Percentiles rank a stretch among this genome's conserved stretches.
Evolutionary conservation across 2,888 invertebrate genomes (phyloP).

Genomic region (Xanthia icteritia): DNA sequence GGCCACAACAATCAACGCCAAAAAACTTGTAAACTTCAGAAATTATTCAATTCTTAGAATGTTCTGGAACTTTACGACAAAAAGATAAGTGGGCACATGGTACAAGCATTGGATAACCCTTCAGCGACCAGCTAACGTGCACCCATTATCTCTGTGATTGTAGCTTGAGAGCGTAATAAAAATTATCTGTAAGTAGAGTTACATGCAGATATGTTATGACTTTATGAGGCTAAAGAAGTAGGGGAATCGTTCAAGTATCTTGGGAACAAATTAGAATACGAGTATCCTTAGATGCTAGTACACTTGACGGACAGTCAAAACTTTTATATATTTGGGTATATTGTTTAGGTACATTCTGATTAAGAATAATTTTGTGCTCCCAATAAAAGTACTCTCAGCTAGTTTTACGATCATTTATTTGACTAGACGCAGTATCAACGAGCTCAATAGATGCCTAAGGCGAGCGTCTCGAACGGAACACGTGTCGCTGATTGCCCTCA

Average conservation of each 20-base stretch:
- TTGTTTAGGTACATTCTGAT: constrained; percentile 17
- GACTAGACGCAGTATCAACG: constrained; percentile 78
- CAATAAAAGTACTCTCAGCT: constrained; percentile 32
- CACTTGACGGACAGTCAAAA: constrained; percentile 1
- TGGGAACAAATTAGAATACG: constrained; percentile 64
- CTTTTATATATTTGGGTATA: background rate
- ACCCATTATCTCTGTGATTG: constrained; percentile 85
- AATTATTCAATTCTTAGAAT: constrained; percentile 63
- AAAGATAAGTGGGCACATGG: constrained; percentile 78
- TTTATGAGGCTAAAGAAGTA: constrained; percentile 55
- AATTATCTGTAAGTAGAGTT: constrained; percentile 73
- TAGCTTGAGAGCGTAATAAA: constrained; percentile 85
- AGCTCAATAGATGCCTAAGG: constrained; percentile 85
- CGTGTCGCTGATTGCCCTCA: constrained; percentile 90
- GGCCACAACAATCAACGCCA: constrained; percentile 85
- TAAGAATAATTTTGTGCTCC: constrained; percentile 36
- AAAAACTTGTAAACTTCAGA: constrained; percentile 75
- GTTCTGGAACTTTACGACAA: constrained; percentile 68
- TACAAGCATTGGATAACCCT: constrained; percentile 82
- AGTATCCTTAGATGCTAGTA: background rate
- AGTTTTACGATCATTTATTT: constrained; percentile 65
- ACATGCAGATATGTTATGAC: constrained; percentile 63
- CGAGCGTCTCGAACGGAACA: constrained; percentile 86
- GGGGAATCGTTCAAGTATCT: constrained; percentile 65
- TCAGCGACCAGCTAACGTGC: constrained; percentile 78